Base-by-base conservation (phyloP, 2,113 vertebrate genomes). In the Rhea pennata region DNA sequence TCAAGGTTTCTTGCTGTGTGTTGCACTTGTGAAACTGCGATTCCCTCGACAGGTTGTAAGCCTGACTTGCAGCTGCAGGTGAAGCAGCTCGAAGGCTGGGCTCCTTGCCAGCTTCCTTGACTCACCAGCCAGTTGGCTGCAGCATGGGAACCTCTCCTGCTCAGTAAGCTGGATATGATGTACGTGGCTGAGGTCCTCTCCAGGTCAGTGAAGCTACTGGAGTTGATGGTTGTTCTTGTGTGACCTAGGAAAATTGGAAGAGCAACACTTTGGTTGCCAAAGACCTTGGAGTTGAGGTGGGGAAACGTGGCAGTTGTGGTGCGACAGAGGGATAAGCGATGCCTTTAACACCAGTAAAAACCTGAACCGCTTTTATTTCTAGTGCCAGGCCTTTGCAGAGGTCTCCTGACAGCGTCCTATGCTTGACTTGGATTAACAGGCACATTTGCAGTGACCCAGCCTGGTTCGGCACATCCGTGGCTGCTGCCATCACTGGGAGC, bases 11-110 rank as follows among this genome's bases (percentile, higher is more conserved):
- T 48, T 36, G 48, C 33, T 19, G 29, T 24, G n/a, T 65, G 77
- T 11, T 0, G 2, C 0, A 0, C 61, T 89, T 23, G 5, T 0
- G 1, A 23, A 75, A 69, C 53, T 0, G 1, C 0, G 3, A 74
- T 89, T 89, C 64, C 89, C 70, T 92, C 0, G 4, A 50, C 82
- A 87, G 89, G 58, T 46, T 85, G 58, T 0, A 5, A 76, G 78
- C 56, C 84, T 67, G 59, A 26, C 65, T 90, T 0, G 6, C 53
- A 73, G 92, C 90, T 15, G 1, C 93, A 79, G 95, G 96, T 84
- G 93, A 90, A 0, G 4, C 2, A 2, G 65, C 3, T 2, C 89
- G 50, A 48, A 64, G 42, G 29, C 79, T 5, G 11, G 92, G 85
- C 88, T n/a, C 70, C 1, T 1, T 7, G 79, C 92, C 92, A 85